Evolutionary conservation across 2,113 vertebrate genomes (phyloP).

Genomic region (Ariopsis seemanni): DNA sequence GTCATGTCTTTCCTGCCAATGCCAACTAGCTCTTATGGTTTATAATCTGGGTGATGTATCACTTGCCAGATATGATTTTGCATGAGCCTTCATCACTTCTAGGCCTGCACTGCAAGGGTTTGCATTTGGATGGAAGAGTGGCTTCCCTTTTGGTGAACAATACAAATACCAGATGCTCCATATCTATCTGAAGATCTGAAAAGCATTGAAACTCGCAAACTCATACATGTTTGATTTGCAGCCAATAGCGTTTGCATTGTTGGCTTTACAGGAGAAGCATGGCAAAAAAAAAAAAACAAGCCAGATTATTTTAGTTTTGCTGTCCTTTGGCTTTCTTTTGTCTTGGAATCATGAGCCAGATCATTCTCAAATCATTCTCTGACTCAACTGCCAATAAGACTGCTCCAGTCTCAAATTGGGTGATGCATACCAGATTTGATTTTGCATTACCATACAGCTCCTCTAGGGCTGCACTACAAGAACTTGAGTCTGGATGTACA

Average conservation of each 20-base stretch:
- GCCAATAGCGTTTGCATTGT: not conserved
- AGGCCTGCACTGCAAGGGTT: too few species aligned
- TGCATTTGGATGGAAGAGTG: not conserved
- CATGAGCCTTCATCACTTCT: not conserved
- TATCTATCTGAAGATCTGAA: not conserved
- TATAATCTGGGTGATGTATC: not conserved
- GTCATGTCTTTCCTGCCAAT: not conserved
- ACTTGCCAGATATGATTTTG: not conserved
- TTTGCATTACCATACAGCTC: not conserved
- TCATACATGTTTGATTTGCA: not conserved
- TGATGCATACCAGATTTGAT: not conserved
- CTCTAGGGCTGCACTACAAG: not conserved
- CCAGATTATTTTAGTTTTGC: not conserved
- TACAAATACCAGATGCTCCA: not conserved
- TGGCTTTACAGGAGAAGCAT: constrained; percentile 1
- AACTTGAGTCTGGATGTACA: not conserved
- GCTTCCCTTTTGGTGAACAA: not conserved
- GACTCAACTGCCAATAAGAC: not conserved
- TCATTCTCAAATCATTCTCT: not conserved
- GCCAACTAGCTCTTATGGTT: not conserved
- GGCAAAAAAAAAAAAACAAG: not conserved
- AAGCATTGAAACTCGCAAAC: not conserved
- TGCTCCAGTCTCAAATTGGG: not conserved
- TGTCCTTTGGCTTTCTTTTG: not conserved
- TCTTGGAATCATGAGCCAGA: not conserved